Percentiles rank a stretch among this genome's conserved stretches.
phyloP scores from a whole-genome alignment of 1,140 invertebrate genomes.

The Drosophila parabipectinata region DNA sequence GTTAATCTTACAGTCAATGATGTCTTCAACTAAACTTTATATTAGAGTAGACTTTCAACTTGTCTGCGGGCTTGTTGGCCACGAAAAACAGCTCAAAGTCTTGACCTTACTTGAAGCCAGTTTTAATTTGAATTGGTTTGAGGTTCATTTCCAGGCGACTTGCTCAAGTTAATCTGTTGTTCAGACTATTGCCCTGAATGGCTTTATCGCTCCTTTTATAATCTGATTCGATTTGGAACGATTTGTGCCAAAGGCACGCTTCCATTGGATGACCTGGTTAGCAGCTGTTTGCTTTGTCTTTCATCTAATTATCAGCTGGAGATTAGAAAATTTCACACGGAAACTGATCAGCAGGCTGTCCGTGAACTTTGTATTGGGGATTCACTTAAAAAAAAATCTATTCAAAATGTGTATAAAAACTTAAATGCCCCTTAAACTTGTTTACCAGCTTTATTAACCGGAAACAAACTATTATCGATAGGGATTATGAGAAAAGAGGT shows the following conservation, averaged over 20 bases:
- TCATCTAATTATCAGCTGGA: conserved; percentile 47
- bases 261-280: conserved; percentile 49
- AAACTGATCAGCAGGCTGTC: conserved; percentile 48
- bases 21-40: background rate
- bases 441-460: background rate
- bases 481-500: background rate
- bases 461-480: background rate
- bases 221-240: conserved; percentile 19
- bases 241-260: conserved; percentile 65
- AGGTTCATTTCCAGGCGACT: background rate
- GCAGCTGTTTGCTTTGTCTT: conserved; percentile 40
- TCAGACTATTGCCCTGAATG: conserved; percentile 7
- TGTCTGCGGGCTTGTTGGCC: background rate
- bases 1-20: background rate
- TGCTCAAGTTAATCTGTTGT: conserved; percentile 6
- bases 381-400: conserved; percentile 16
- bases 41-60: background rate
- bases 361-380: conserved; percentile 55
- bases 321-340: conserved; percentile 78
- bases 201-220: conserved; percentile 3
- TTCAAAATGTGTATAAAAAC: too few species aligned
- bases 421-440: background rate
- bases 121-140: conserved; percentile 14
- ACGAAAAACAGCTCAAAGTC: conserved; percentile 14
- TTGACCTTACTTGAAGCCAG: conserved; percentile 13